Evolutionary conservation across 2,888 invertebrate species (phyloP).

Genomic region (Eupithecia centaureata): DNA sequence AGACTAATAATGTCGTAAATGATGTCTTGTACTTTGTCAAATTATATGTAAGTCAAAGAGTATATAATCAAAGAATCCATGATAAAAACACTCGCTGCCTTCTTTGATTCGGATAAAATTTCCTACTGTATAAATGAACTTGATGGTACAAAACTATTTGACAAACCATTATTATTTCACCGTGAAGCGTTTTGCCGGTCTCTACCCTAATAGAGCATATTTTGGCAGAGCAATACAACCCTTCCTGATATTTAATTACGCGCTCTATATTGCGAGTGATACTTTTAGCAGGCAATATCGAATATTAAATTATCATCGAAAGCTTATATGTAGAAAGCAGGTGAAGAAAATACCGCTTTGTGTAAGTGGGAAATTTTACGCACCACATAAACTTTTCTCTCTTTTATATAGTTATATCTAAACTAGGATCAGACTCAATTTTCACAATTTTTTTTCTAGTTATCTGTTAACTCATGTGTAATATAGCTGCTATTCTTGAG

Average conservation of each 20-base stretch:
- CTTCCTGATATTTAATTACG: conserved; percentile 73
- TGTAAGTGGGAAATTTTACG: too few relatives aligned
- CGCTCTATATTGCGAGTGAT: conserved; percentile 63
- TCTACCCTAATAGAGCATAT: conserved; percentile 25
- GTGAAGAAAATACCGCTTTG: background rate
- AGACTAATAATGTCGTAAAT: conserved; percentile 11
- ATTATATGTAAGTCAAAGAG: background rate
- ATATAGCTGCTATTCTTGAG: too few relatives aligned
- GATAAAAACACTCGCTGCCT: background rate
- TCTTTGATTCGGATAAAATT: too few relatives aligned
- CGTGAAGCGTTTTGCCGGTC: background rate
- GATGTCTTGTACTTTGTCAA: background rate
- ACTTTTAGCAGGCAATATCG: conserved; percentile 75
- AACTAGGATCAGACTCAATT: too few relatives aligned
- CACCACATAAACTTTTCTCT: too few relatives aligned
- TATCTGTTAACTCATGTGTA: too few relatives aligned
- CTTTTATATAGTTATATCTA: too few relatives aligned
- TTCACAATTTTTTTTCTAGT: too few relatives aligned
- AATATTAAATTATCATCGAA: conserved; percentile 75
- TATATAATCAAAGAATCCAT: too few relatives aligned
- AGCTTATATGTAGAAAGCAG: conserved; percentile 38
- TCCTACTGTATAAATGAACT: background rate
- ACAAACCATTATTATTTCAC: background rate
- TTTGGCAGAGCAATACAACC: conserved; percentile 47
- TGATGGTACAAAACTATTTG: background rate